These are phyloP conservation scores for Rhinolophus sinicus DNA, from an alignment of 2,113 vertebrate genomes.

Conservation along the genomic window DNA sequence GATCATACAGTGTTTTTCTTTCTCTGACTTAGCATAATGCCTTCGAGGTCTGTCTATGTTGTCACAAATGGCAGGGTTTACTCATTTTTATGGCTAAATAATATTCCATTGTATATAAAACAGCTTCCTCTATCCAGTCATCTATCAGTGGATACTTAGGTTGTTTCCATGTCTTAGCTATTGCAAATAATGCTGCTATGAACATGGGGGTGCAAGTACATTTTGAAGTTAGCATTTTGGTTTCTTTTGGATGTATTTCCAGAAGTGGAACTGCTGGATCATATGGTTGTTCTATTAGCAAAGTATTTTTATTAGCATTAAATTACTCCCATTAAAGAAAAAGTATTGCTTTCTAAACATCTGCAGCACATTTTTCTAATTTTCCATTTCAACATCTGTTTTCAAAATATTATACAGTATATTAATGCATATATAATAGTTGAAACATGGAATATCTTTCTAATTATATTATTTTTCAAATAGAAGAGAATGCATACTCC, in stretches of 20 bases:
- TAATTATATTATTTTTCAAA: conserved; percentile 27
- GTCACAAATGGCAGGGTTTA: not conserved
- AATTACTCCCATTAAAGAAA: conserved; percentile 47
- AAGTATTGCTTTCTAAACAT: conserved; percentile 30
- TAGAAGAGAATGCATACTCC: not conserved
- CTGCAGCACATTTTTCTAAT: not conserved
- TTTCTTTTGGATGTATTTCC: not conserved
- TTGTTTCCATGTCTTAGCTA: not conserved
- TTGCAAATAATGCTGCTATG: not conserved
- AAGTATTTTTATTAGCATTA: conserved; percentile 35
- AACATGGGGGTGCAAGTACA: not conserved
- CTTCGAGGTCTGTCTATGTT: not conserved
- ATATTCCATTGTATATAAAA: not conserved
- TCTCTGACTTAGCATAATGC: not conserved
- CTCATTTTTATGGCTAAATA: not conserved
- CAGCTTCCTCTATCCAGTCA: not conserved
- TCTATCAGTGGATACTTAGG: not conserved
- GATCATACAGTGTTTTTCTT: not conserved
- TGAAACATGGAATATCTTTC: not conserved
- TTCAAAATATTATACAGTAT: not conserved
- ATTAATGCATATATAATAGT: not conserved
- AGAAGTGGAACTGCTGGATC: not conserved
- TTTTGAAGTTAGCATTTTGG: not conserved
- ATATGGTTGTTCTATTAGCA: not conserved
- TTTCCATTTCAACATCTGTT: not conserved